Base-by-base conservation (phyloP, 2,113 vertebrate genomes). In the Halichoeres trimaculatus region DNA sequence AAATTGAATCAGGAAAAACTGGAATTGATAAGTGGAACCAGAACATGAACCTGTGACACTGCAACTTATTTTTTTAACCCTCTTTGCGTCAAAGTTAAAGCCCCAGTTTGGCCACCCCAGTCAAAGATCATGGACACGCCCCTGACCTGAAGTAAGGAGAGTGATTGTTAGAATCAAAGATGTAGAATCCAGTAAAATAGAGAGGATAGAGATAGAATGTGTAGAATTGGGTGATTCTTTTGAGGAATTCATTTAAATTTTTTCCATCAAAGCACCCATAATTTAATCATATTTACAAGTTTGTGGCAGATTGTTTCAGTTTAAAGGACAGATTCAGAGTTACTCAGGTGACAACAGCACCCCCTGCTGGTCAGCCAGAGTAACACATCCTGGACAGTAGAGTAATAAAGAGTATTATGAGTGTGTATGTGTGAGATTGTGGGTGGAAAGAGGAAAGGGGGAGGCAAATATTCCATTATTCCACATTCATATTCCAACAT, bases 271-370 rank as follows among this genome's bases (percentile, higher is more conserved):
- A 16, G 1, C 12, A 43, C 6, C 12, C 12, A 74, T 69, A 40
- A 36, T 16, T 30, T 22, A 13, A 53, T 0, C 24, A 78, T 93
- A 88, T 92, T 84, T 91, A 92, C 91, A 93, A 65, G 53, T 68
- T 56, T 60, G 78, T 69, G 51, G 58, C 55, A 74, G 51, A 19
- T 70, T 2, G 12, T 35, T 66, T 60, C 24, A 67, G 45, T 41
- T 79, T 81, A 76, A 91, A 85, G 81, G 78, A 65, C 52, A 47
- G 50, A 81, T 64, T 62, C 30, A 75, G 83, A 35, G 57, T 76
- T 1, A 73, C 63, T 83, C 47, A 57, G 47, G 60, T 68, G 45
- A 79, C 77, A 85, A 43, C 73, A 91, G 77, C 85, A 63, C 76
- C 83, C 54, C 63, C 74, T 64, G 58, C 73, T 81, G 85, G 85